These are phyloP conservation scores for Oreochromis grahami DNA, from an alignment of 2,797 vertebrate genomes.

Conservation along the genomic window DNA sequence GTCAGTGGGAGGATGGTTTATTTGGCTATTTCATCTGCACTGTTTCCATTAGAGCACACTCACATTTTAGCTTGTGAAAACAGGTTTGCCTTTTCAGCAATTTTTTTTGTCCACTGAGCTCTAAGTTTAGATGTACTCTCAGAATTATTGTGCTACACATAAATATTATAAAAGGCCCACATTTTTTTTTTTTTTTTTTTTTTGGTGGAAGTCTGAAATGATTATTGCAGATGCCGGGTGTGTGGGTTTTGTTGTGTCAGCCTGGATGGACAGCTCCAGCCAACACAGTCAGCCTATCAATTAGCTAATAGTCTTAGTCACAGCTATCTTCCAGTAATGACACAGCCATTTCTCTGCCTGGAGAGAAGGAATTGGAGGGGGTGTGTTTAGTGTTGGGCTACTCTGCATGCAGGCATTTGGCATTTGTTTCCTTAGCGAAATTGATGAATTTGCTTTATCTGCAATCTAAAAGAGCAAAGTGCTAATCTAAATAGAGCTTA, in stretches of 20 bases:
- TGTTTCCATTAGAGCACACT: conserved; percentile 28
- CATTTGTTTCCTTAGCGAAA: background rate
- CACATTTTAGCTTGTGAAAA: conserved; percentile 10
- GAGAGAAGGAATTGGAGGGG: background rate
- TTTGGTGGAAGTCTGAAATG: background rate
- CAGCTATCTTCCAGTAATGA: conserved; percentile 51
- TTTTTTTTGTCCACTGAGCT: background rate
- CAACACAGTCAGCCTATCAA: conserved; percentile 54
- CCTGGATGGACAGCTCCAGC: background rate
- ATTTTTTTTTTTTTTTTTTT: background rate
- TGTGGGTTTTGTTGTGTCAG: conserved; percentile 34
- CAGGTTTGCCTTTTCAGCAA: conserved; percentile 33
- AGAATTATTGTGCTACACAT: conserved; percentile 16
- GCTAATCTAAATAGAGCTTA: background rate
- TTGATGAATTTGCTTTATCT: background rate
- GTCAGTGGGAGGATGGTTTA: background rate
- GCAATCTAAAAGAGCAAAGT: background rate
- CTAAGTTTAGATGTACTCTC: background rate
- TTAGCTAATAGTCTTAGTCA: conserved; percentile 72
- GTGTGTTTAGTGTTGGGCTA: background rate
- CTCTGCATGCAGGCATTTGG: background rate
- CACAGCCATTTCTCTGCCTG: conserved; percentile 28
- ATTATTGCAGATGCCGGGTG: background rate
- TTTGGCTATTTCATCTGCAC: conserved; percentile 22
- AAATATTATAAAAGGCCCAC: background rate